These are phyloP conservation scores for Pachypanchax playfairii DNA, from an alignment of 2,113 vertebrate species.

Conservation along the genomic window DNA sequence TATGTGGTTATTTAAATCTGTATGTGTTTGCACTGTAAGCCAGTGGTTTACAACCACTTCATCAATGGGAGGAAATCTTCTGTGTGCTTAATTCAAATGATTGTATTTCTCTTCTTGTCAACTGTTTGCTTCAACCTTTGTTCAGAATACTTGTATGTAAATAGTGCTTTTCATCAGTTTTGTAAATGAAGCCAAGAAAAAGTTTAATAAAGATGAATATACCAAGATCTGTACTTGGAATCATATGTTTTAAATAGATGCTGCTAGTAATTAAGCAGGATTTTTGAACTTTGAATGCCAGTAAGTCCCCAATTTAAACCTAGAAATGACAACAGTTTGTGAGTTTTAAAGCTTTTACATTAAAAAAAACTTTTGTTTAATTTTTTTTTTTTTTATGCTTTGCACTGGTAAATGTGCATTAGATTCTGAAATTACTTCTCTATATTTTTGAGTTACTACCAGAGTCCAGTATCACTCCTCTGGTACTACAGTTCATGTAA, in stretches of 20 bases:
- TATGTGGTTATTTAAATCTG: constrained; percentile 29
- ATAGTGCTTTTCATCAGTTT: constrained; percentile 66
- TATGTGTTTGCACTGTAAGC: constrained; percentile 49
- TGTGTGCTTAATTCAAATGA: constrained; percentile 66
- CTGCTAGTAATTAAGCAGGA: neutral
- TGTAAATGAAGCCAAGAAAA: constrained; percentile 68
- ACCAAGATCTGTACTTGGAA: neutral
- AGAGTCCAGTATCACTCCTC: neutral
- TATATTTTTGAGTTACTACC: neutral
- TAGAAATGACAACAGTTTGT: too few species aligned
- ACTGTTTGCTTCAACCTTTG: constrained; percentile 56
- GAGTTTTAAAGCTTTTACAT: too few species aligned
- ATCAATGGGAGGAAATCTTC: constrained; percentile 32
- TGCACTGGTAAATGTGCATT: too few species aligned
- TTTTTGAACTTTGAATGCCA: neutral
- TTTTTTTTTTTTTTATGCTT: too few species aligned
- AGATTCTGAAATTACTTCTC: neutral
- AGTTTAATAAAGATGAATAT: constrained; percentile 65
- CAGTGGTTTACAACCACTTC: constrained; percentile 13
- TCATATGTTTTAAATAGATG: neutral
- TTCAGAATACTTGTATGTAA: constrained; percentile 65
- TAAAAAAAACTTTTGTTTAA: too few species aligned
- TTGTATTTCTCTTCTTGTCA: constrained; percentile 71
- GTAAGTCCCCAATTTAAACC: too few species aligned
- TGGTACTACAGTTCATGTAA: too few species aligned